Conservation (phyloP, 1,140 invertebrate genomes). For the Bombus terrestris region DNA sequence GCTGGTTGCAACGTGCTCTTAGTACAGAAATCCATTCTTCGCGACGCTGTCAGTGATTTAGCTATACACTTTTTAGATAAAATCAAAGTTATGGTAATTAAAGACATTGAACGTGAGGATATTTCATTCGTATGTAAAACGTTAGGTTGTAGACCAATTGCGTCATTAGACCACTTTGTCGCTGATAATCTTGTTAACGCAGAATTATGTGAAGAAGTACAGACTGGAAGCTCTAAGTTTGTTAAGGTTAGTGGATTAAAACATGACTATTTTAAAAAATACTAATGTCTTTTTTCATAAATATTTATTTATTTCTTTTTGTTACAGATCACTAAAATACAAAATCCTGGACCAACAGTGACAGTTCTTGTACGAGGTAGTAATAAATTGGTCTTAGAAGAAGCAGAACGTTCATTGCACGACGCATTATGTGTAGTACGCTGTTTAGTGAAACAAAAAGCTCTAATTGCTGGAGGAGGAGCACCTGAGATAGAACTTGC, state of each 20-base stretch:
- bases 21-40: slow-evolving; percentile 99
- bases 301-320: slow-evolving; percentile 4
- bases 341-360: slow-evolving; percentile 94
- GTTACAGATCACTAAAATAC: slow-evolving; percentile 92
- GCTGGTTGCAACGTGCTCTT: slow-evolving; percentile 98
- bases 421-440: slow-evolving; percentile 99
- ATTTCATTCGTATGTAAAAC: slow-evolving; percentile 99
- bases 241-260: slow-evolving; percentile 88
- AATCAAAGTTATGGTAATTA: slow-evolving; percentile 99
- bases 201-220: slow-evolving; percentile 97
- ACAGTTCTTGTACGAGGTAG: slow-evolving; percentile 97
- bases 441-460: slow-evolving; percentile 96
- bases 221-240: slow-evolving; percentile 94
- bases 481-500: slow-evolving; percentile 98
- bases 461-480: slow-evolving; percentile 96
- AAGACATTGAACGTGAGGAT: slow-evolving; percentile 98
- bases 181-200: slow-evolving; percentile 95
- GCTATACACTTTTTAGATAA: slow-evolving; percentile 99
- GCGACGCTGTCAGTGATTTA: slow-evolving; percentile 98
- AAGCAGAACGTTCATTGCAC: slow-evolving; percentile 97
- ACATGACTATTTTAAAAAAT: background rate
- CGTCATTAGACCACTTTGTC: slow-evolving; percentile 98
- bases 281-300: background rate
- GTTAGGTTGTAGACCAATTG: slow-evolving; percentile 96
- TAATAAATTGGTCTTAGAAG: slow-evolving; percentile 98